Base-by-base conservation (phyloP, 2,888 invertebrate species). In the Sinhomidia bicolor region DNA sequence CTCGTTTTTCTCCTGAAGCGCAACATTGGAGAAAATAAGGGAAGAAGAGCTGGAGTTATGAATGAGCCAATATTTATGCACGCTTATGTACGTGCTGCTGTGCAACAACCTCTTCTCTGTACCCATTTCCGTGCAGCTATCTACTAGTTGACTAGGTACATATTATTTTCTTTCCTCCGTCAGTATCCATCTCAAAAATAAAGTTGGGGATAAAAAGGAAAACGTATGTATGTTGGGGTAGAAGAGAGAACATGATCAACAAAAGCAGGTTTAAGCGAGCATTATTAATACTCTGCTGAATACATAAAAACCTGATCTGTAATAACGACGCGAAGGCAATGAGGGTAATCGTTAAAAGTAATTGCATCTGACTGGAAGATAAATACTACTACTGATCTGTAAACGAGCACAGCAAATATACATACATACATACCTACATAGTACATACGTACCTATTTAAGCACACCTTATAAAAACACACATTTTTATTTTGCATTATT, bases 311-410 rank as follows among this genome's bases (percentile, higher is more conserved):
- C 26, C 12, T 74, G 74, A 3, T 12, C 14, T 83, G n/a, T n/a
- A n/a, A 60, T 17, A 88, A 79, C 78, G 36, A 83, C 71, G 54
- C 79, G 57, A 65, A 79, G 12, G 60, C 51, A 83, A 88, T 88
- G 83, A 78, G 41, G 29, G 65, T 65, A 32, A 51, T 83, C 83
- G 88, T 88, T 88, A 88, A 83, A 88, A 88, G 78, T 83, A 88
- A 88, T 88, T 88, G 88, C 68, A 68, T 82, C 83, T 83, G 88
- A 78, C 83, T 88, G 83, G 68, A 83, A 88, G 88, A 83, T 88
- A 83, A 88, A 81, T 71, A 87, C 54, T 54, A n/a, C n/a, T n/a
- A n/a, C n/a, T n/a, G 71, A 86, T 86, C 80, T 71, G 71, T 20
- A 60, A 78, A 82, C 23, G 44, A n/a, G 2, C 80, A 41, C 57